Evolutionary conservation across 1,140 invertebrate species (phyloP).

Genomic region (Cydia fagiglandana): DNA sequence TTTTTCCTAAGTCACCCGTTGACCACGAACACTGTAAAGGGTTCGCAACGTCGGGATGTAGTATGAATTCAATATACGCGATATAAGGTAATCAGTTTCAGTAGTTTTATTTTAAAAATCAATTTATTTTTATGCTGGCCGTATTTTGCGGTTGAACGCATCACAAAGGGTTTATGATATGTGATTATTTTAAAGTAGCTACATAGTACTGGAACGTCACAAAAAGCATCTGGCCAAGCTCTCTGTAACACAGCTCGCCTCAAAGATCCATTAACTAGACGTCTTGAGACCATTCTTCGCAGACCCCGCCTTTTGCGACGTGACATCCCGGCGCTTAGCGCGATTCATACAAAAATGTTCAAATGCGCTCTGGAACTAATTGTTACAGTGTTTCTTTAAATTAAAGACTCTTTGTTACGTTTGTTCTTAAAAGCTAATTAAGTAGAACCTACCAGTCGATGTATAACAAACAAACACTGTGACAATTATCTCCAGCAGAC

Average conservation of each 20-base stretch:
- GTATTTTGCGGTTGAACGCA: too few relatives aligned
- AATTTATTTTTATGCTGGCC: too few relatives aligned
- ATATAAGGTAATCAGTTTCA: too few relatives aligned
- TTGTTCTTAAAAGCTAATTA: background rate
- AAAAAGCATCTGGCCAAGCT: background rate
- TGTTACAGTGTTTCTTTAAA: background rate
- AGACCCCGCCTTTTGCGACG: slow-evolving; percentile 14
- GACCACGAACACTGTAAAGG: too few relatives aligned
- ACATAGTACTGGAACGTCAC: background rate
- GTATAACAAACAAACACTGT: too few relatives aligned
- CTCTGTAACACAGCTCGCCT: background rate
- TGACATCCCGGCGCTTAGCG: background rate
- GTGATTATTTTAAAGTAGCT: background rate
- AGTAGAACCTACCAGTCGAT: too few relatives aligned
- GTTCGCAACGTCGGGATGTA: too few relatives aligned
- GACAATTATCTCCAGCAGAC: too few relatives aligned
- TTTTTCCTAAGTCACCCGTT: too few relatives aligned
- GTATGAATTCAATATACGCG: too few relatives aligned
- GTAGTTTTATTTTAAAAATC: too few relatives aligned
- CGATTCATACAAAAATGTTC: slow-evolving; percentile 15
- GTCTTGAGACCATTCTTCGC: slow-evolving; percentile 22
- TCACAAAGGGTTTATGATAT: too few relatives aligned
- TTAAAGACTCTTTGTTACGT: background rate
- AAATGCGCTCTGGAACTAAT: slow-evolving; percentile 16
- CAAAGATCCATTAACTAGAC: slow-evolving; percentile 20